Evolutionary conservation across 2,888 invertebrate species (phyloP).

Genomic region (Platerodrilus igneus): DNA sequence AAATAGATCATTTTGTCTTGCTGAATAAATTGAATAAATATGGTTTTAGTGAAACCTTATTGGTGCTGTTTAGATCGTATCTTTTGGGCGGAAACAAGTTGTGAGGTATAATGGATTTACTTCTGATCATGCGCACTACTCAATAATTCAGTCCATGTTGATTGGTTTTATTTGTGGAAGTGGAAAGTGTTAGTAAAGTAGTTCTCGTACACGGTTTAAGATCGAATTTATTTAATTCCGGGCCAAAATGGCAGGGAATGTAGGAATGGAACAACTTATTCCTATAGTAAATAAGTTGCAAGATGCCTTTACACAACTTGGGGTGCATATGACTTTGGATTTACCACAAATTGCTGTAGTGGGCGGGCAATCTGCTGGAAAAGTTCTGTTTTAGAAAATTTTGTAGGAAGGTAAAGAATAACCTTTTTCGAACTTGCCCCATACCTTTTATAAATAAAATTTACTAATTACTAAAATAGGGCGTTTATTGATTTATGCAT

Average conservation of each 20-base stretch:
- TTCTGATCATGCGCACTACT: slow-evolving; percentile 31
- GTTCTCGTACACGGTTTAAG: slow-evolving; percentile 12
- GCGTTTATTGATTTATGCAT: no score
- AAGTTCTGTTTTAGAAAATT: slow-evolving; percentile 99
- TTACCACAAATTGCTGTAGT: slow-evolving; percentile 99
- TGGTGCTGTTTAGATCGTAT: no score
- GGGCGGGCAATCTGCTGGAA: slow-evolving; percentile 99
- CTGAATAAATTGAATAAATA: no score
- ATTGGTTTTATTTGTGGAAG: slow-evolving; percentile 28
- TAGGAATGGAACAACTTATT: slow-evolving; percentile 96
- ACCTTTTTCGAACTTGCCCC: no score
- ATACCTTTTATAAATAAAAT: no score
- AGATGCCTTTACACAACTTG: slow-evolving; percentile 98
- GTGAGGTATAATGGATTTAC: no score
- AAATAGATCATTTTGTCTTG: no score
- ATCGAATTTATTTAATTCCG: slow-evolving; percentile 28
- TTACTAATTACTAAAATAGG: no score
- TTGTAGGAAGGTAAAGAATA: slow-evolving; percentile 85
- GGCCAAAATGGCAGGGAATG: slow-evolving; percentile 65
- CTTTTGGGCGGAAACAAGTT: no score
- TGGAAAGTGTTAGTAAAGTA: slow-evolving; percentile 15
- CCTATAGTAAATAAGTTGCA: slow-evolving; percentile 99
- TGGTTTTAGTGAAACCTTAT: no score
- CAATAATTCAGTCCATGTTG: slow-evolving; percentile 30
- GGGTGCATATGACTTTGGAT: slow-evolving; percentile 97